Percentiles rank a stretch among this genome's conserved stretches.
These are phyloP conservation scores for Chascanopsetta lugubris DNA, from an alignment of 2,113 vertebrate species.

Conservation along the genomic window DNA sequence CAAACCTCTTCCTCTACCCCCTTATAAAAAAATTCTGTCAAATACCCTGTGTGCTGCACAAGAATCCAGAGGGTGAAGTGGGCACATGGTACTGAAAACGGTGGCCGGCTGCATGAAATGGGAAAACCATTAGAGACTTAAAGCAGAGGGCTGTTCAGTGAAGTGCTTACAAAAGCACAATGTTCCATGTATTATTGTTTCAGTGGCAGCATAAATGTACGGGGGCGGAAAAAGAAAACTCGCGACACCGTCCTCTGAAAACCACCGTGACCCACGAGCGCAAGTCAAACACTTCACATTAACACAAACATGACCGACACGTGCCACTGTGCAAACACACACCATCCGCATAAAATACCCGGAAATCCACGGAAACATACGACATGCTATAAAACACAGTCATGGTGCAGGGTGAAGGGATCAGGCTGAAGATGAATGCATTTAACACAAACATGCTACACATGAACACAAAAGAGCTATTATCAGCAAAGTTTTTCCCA, in stretches of 20 bases:
- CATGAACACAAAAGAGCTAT: slow-evolving; percentile 53
- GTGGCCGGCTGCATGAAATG: slow-evolving; percentile 28
- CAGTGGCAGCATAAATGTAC: slow-evolving; percentile 22
- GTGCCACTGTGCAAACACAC: slow-evolving; percentile 6
- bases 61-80: slow-evolving; percentile 34
- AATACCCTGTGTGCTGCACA: slow-evolving; percentile 23
- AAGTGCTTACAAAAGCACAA: slow-evolving; percentile 1
- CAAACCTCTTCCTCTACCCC: slow-evolving; percentile 23
- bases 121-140: background rate
- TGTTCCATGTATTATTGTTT: slow-evolving; percentile 7
- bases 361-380: background rate
- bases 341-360: background rate
- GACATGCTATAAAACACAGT: slow-evolving; percentile 24
- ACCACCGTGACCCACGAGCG: slow-evolving; percentile 6
- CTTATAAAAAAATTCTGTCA: slow-evolving; percentile 43
- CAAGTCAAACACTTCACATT: slow-evolving; percentile 14
- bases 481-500: slow-evolving; percentile 58
- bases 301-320: slow-evolving; percentile 21
- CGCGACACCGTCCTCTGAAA: slow-evolving; percentile 16
- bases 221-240: slow-evolving; percentile 18
- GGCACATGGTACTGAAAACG: slow-evolving; percentile 12
- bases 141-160: background rate
- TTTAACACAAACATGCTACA: slow-evolving; percentile 49
- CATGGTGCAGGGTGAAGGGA: slow-evolving; percentile 25
- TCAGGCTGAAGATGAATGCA: slow-evolving; percentile 41